These are phyloP conservation scores for Musca domestica DNA, from an alignment of 1,140 invertebrate genomes.

Conservation along the genomic window DNA sequence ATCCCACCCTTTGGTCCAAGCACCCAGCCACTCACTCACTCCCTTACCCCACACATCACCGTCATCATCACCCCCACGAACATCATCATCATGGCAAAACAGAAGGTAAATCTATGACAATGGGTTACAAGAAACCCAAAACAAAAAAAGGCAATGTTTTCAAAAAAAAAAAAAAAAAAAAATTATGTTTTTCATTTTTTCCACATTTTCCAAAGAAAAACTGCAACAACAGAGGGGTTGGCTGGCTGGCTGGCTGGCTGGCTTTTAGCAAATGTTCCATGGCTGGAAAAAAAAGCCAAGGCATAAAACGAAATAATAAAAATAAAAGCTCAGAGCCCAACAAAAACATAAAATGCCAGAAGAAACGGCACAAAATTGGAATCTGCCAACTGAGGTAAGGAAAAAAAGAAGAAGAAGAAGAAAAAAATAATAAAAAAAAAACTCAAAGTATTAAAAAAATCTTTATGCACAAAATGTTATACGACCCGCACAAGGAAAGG, in stretches of 20 bases:
- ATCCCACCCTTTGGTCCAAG: too few relatives aligned
- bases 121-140: constrained; percentile 11
- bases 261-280: constrained; percentile 3
- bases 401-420: neutral
- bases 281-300: constrained; percentile 8
- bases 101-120: constrained; percentile 7
- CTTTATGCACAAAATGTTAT: too few relatives aligned
- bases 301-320: constrained; percentile 8
- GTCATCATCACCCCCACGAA: too few relatives aligned
- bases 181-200: constrained; percentile 10
- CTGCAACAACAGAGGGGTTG: neutral
- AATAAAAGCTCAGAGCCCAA: neutral
- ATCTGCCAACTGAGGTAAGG: neutral
- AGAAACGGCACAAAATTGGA: neutral
- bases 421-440: too few relatives aligned
- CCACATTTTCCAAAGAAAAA: neutral
- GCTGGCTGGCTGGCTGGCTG: too few relatives aligned
- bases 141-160: neutral
- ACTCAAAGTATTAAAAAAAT: too few relatives aligned
- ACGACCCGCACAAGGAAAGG: too few relatives aligned
- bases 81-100: too few relatives aligned
- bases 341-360: neutral
- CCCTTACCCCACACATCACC: neutral
- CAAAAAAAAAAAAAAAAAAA: too few relatives aligned
- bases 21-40: neutral